Evolutionary conservation across 1,140 invertebrate genomes (phyloP).

Genomic region (Thereuonema tuberculata): DNA sequence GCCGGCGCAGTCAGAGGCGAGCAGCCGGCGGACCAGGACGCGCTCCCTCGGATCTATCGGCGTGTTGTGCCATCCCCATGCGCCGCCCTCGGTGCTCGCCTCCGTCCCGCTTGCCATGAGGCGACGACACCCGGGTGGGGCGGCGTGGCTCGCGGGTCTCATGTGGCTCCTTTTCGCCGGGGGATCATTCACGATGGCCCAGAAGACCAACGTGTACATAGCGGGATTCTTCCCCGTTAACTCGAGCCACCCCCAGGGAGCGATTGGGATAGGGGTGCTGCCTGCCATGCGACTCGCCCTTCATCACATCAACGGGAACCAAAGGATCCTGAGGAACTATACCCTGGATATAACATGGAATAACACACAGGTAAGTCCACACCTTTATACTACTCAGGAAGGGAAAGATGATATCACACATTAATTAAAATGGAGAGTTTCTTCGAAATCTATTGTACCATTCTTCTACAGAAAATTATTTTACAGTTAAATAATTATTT

Average conservation of each 20-base stretch:
- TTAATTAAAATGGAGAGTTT: not conserved
- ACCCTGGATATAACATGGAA: conserved; percentile 87
- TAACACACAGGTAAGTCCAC: conserved; percentile 67
- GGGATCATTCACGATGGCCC: not conserved
- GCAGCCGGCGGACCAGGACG: not conserved
- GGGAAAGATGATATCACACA: not conserved
- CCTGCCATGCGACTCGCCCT: conserved; percentile 82
- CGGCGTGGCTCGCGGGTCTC: not conserved
- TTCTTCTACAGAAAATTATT: not conserved
- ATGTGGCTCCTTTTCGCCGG: not conserved
- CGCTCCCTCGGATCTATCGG: not conserved
- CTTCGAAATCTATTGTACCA: not conserved
- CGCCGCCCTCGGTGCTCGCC: not conserved
- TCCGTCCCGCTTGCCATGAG: not conserved
- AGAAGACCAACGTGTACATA: conserved; percentile 60
- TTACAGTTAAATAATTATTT: too few species aligned
- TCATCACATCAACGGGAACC: conserved; percentile 82
- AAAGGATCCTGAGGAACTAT: conserved; percentile 65
- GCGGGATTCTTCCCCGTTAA: conserved; percentile 82
- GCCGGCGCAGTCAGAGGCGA: not conserved
- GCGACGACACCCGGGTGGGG: not conserved
- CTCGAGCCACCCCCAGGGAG: conserved; percentile 44
- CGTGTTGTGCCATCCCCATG: not conserved
- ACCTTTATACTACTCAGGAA: not conserved
- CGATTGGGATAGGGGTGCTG: conserved; percentile 74